A percentile compares a stretch with the other conserved stretches of the same genome.
Conservation (phyloP, 1,140 invertebrate species). For the Micrasema longulum region DNA sequence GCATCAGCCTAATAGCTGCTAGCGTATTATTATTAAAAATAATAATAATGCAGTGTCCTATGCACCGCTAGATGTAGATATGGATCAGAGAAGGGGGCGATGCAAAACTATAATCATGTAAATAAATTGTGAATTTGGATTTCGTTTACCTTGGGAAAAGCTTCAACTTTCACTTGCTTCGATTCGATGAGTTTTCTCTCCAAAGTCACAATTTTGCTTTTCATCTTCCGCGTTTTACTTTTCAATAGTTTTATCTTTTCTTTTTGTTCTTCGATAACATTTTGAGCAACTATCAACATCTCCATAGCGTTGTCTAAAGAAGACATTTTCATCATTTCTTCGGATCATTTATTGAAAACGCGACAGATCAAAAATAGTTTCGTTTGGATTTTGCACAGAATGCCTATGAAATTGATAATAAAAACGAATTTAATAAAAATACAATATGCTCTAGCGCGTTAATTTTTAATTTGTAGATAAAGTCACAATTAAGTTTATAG, state of each 20-base stretch:
- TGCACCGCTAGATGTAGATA: too few relatives aligned
- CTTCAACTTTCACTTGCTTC: constrained; percentile 1
- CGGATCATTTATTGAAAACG: neutral
- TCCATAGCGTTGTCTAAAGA: constrained; percentile 29
- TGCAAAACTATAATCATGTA: too few relatives aligned
- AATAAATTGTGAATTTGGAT: too few relatives aligned
- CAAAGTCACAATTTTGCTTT: constrained; percentile 10
- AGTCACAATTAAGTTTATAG: too few relatives aligned
- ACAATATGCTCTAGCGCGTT: too few relatives aligned
- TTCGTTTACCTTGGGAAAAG: constrained; percentile 3
- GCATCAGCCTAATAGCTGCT: too few relatives aligned
- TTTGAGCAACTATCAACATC: constrained; percentile 31
- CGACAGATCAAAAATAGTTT: neutral
- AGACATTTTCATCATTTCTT: constrained; percentile 26
- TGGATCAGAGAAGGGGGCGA: too few relatives aligned
- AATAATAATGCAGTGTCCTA: too few relatives aligned
- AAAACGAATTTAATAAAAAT: too few relatives aligned
- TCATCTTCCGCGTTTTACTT: constrained; percentile 27
- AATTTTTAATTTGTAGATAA: too few relatives aligned
- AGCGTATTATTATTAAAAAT: too few relatives aligned
- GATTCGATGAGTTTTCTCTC: constrained; percentile 21
- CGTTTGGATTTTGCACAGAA: neutral
- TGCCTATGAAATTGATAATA: neutral
- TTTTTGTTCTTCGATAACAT: constrained; percentile 27
- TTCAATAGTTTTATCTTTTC: constrained; percentile 29